phyloP scores from a whole-genome alignment of 2,113 vertebrate genomes.

The Mustela nigripes region DNA sequence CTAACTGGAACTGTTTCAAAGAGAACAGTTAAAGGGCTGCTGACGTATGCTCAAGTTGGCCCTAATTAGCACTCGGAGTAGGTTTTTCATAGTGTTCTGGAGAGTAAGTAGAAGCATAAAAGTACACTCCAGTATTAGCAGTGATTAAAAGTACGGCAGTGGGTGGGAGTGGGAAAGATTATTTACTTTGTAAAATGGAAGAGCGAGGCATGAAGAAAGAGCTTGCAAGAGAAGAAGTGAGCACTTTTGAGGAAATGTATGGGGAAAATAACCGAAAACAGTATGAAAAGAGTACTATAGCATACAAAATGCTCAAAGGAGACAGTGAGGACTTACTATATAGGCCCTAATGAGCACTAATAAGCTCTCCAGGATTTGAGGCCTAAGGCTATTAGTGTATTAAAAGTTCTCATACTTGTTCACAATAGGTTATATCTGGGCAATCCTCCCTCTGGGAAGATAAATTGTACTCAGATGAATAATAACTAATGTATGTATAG shows the following conservation, averaged over 20 bases:
- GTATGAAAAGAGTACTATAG: constrained; percentile 47
- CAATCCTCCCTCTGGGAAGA: constrained; percentile 65
- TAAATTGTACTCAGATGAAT: constrained; percentile 48
- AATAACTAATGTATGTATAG: constrained; percentile 42
- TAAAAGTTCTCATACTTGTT: constrained; percentile 68
- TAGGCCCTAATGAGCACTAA: constrained; percentile 64
- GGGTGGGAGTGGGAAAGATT: constrained; percentile 59
- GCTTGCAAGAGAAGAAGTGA: constrained; percentile 64
- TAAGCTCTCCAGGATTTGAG: constrained; percentile 68
- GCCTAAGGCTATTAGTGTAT: constrained; percentile 72
- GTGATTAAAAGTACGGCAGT: constrained; percentile 53
- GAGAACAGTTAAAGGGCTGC: constrained; percentile 64
- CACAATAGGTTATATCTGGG: constrained; percentile 42
- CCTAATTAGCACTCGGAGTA: constrained; percentile 72
- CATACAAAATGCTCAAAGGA: not conserved
- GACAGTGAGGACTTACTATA: constrained; percentile 31
- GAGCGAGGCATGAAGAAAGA: constrained; percentile 34
- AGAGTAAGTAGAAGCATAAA: constrained; percentile 62
- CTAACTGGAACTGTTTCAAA: constrained; percentile 78
- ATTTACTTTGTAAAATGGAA: constrained; percentile 68
- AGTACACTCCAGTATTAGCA: constrained; percentile 42
- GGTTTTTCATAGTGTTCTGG: constrained; percentile 29
- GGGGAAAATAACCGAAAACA: constrained; percentile 58
- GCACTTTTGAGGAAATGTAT: constrained; percentile 53
- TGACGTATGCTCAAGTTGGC: constrained; percentile 72